Base-by-base conservation (phyloP, 1,140 invertebrate genomes). In the Drosophila pandora region DNA sequence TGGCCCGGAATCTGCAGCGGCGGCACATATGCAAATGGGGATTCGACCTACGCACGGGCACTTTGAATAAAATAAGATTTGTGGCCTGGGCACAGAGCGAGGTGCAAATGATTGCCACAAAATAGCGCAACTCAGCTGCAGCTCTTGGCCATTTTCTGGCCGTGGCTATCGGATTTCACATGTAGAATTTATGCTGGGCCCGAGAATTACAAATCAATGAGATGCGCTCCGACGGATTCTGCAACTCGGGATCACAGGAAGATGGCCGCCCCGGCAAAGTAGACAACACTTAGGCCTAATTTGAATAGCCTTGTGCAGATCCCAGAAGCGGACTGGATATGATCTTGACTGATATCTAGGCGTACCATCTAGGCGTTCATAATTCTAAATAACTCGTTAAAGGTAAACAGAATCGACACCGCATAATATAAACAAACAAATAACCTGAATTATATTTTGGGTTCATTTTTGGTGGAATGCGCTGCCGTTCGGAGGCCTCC, bases 201-300 rank as follows among this genome's bases (percentile, higher is more conserved):
- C 72, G 68, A 55, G 83, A 88, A 88, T 88, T 83, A 88, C 83
- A 88, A 88, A 88, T 88, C 84, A 88, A 88, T 88, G 83, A 88
- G 71, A 88, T 87, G 83, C 83, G 41, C 41, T 9, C 57, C 34
- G 5, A 25, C 22, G 21, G 50, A 34, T 47, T 23, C 21, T 6
- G 9, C 22, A 13, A 12, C 25, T 49, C 3, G 9, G 50, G 32
- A 56, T 68, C 65, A 57, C 48, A 74, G 69, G 74, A 74, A 82
- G 79, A 73, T 82, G 68, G 54, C 62, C 62, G 63, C 13, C 10
- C 7, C 37, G 39, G 47, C 32, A 71, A 79, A 74, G 52, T 76
- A 52, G 80, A 59, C 60, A 76, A 71, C 61, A 49, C 59, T 70
- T 70, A 50, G 48, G 41, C 57, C 64, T 83, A 75, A 83, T 83